Percentiles rank a stretch among this genome's conserved stretches.
Evolutionary conservation across 64 coral and sea anemone species (phyloP).

Genomic region (Dendrophyllia cribrosa): DNA sequence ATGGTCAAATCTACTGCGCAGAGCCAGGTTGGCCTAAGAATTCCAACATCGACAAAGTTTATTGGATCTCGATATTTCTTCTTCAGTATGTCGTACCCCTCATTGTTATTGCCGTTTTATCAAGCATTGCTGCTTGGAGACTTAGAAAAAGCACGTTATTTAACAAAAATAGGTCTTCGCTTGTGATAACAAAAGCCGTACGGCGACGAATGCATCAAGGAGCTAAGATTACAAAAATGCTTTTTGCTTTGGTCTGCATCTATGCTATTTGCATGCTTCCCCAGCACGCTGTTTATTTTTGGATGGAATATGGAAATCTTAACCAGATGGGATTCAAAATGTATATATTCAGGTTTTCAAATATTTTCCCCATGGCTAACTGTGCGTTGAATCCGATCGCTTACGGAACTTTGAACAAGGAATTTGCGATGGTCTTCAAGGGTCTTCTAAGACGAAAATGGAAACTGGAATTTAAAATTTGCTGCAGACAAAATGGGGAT

Average conservation of each 20-base stretch:
- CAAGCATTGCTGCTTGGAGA: constrained; percentile 62
- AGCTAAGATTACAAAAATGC: constrained; percentile 75
- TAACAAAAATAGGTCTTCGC: constrained; percentile 49
- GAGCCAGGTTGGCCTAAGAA: constrained; percentile 70
- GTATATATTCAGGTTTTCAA: constrained; percentile 85
- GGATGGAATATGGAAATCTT: constrained; percentile 81
- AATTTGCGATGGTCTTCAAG: constrained; percentile 73
- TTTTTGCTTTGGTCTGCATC: constrained; percentile 61
- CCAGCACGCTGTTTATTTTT: constrained; percentile 81
- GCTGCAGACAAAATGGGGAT: not conserved
- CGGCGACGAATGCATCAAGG: constrained; percentile 73
- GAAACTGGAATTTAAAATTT: not conserved
- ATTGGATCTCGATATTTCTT: constrained; percentile 91
- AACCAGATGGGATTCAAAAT: constrained; percentile 82
- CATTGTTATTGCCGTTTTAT: constrained; percentile 48
- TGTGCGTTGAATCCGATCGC: constrained; percentile 85
- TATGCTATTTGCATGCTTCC: constrained; percentile 85
- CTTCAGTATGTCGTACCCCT: constrained; percentile 82
- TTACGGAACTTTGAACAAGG: constrained; percentile 87
- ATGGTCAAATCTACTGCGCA: constrained; percentile 74
- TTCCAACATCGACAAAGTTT: constrained; percentile 61
- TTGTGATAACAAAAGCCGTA: constrained; percentile 67
- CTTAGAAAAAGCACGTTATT: constrained; percentile 58
- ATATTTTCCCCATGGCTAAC: constrained; percentile 87
- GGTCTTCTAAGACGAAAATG: constrained; percentile 27